Evolutionary conservation across 1,140 invertebrate species (phyloP).

Genomic region (Periplaneta americana): DNA sequence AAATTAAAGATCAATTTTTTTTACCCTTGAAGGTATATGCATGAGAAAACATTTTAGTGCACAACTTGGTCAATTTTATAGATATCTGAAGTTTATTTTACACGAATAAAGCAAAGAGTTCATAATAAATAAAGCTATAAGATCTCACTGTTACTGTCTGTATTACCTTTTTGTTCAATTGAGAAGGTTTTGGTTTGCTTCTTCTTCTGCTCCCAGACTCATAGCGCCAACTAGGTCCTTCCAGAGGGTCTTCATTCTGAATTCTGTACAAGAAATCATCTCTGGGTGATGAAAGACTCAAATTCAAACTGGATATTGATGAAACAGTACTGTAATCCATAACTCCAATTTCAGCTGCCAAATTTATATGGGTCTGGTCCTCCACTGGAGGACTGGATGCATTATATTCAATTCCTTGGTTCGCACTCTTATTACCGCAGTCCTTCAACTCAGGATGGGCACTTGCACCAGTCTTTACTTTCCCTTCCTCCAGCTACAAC

Average conservation of each 20-base stretch:
- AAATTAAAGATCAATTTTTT: too few relatives aligned
- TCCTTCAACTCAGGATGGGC: background rate
- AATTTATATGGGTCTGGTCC: background rate
- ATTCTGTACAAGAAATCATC: background rate
- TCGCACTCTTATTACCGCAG: background rate
- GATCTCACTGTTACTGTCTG: too few relatives aligned
- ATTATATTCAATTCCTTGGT: background rate
- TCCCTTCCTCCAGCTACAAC: background rate
- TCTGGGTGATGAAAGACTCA: background rate
- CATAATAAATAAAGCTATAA: too few relatives aligned
- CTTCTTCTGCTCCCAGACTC: background rate
- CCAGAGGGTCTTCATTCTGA: background rate
- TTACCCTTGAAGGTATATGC: too few relatives aligned
- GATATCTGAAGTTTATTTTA: too few relatives aligned
- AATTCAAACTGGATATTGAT: too few relatives aligned
- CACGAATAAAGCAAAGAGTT: too few relatives aligned
- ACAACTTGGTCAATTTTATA: too few relatives aligned
- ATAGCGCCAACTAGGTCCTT: background rate
- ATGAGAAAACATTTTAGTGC: too few relatives aligned
- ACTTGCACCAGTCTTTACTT: background rate
- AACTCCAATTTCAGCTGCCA: background rate
- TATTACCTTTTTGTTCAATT: background rate
- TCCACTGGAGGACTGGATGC: background rate
- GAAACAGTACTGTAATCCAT: background rate
- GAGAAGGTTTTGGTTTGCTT: background rate